These are phyloP conservation scores for Agrotis exclamationis DNA, from an alignment of 2,888 invertebrate species.

Conservation along the genomic window DNA sequence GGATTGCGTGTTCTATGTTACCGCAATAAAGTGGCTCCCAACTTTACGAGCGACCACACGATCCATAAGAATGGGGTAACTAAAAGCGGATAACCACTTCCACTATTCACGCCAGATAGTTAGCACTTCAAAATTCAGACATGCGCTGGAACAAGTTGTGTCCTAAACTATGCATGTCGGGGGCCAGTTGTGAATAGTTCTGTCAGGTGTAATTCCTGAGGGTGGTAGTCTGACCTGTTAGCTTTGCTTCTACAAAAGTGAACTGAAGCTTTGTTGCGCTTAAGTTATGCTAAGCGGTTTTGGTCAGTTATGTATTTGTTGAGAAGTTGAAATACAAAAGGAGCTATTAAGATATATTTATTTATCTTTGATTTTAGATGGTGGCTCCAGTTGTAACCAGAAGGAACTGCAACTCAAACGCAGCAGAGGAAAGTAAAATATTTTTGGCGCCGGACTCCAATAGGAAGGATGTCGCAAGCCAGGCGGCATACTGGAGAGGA, in stretches of 20 bases:
- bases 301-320: conserved; percentile 27
- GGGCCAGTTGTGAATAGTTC: conserved; percentile 67
- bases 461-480: no score
- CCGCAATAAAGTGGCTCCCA: conserved; percentile 56
- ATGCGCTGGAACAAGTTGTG: conserved; percentile 70
- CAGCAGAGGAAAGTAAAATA: no score
- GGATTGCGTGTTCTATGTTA: conserved; percentile 60
- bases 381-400: no score
- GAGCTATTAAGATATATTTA: neutral
- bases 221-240: conserved; percentile 51
- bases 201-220: conserved; percentile 66
- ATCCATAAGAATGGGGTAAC: conserved; percentile 60
- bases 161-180: conserved; percentile 71
- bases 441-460: no score
- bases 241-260: conserved; percentile 50
- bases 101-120: conserved; percentile 66
- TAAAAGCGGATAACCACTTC: conserved; percentile 63
- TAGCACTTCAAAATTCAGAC: conserved; percentile 74
- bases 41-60: conserved; percentile 55
- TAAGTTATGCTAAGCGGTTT: conserved; percentile 54
- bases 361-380: no score
- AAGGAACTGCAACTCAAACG: no score
- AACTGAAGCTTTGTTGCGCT: conserved; percentile 50
- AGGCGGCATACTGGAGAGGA: no score
- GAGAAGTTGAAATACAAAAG: conserved; percentile 23